These are phyloP conservation scores for human DNA, from an alignment of 2,113 vertebrate genomes.

Conservation along the genomic window DNA sequence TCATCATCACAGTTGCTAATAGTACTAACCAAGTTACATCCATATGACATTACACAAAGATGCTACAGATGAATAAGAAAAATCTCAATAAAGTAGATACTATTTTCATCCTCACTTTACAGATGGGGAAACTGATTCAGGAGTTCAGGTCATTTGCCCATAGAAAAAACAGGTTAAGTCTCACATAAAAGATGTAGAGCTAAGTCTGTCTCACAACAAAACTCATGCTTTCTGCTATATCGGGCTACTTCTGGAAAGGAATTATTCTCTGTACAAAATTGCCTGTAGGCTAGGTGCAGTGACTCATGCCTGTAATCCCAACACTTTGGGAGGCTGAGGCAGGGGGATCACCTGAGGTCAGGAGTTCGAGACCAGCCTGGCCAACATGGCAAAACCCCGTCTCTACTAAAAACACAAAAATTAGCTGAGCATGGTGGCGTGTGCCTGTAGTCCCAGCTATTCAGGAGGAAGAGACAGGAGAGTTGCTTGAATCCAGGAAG, in stretches of 20 bases:
- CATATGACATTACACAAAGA: background rate
- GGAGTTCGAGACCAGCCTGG: background rate
- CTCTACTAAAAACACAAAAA: no score
- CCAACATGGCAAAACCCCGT: no score
- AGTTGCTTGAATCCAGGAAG: no score
- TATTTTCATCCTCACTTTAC: slow-evolving; percentile 43
- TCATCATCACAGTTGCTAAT: background rate
- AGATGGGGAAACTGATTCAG: background rate
- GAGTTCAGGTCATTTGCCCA: background rate
- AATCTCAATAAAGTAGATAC: slow-evolving; percentile 1
- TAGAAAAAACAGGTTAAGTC: background rate
- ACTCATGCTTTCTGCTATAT: slow-evolving; percentile 13
- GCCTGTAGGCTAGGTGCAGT: background rate
- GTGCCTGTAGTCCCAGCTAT: no score
- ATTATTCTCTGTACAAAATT: slow-evolving; percentile 10
- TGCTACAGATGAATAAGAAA: background rate
- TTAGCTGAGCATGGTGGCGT: no score
- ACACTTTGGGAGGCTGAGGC: background rate
- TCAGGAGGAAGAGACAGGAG: no score
- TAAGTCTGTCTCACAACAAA: slow-evolving; percentile 36
- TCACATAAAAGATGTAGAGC: slow-evolving; percentile 12
- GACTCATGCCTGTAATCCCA: background rate
- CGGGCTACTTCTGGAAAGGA: background rate
- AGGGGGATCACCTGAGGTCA: background rate
- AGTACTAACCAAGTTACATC: background rate